Evolutionary conservation across 2,797 vertebrate genomes (phyloP).

Genomic region (Microctenopoma stevenorrisi): DNA sequence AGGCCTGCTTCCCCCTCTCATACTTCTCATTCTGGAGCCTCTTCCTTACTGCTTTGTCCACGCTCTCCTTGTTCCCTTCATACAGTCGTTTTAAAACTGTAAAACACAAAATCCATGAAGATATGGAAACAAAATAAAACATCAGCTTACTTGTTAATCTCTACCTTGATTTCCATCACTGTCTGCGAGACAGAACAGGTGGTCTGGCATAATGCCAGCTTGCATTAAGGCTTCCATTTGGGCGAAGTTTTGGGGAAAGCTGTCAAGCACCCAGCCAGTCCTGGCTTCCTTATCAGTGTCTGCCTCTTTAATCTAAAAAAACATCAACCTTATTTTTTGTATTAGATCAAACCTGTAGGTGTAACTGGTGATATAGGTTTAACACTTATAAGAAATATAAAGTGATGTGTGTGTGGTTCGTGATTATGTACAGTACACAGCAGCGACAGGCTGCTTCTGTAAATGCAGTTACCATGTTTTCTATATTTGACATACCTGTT

Average conservation of each 20-base stretch:
- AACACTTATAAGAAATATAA: no score
- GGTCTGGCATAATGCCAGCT: conserved; percentile 83
- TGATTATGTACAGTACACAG: not conserved
- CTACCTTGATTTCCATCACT: conserved; percentile 80
- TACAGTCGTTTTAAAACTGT: conserved; percentile 86
- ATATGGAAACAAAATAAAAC: not conserved
- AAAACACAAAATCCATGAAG: not conserved
- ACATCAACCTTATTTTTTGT: conserved; percentile 16
- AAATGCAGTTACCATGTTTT: not conserved
- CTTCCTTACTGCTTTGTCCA: conserved; percentile 78
- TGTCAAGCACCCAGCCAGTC: conserved; percentile 94
- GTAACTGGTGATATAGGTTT: not conserved
- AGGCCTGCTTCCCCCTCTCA: conserved; percentile 65
- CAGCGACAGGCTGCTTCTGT: not conserved
- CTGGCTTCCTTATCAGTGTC: conserved; percentile 72
- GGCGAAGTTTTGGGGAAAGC: conserved; percentile 84
- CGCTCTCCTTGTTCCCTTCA: conserved; percentile 81
- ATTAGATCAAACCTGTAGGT: not conserved
- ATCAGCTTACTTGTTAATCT: not conserved
- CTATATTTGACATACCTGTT: conserved; percentile 79
- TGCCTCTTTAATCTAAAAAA: conserved; percentile 74
- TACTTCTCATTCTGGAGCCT: conserved; percentile 74
- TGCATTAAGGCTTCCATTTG: conserved; percentile 82
- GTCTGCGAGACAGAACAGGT: conserved; percentile 87
- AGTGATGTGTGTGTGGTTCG: no score